Percentiles rank a stretch among this genome's conserved stretches.
Conservation (phyloP, 1,140 invertebrate species). For the Campoletis sonorensis region DNA sequence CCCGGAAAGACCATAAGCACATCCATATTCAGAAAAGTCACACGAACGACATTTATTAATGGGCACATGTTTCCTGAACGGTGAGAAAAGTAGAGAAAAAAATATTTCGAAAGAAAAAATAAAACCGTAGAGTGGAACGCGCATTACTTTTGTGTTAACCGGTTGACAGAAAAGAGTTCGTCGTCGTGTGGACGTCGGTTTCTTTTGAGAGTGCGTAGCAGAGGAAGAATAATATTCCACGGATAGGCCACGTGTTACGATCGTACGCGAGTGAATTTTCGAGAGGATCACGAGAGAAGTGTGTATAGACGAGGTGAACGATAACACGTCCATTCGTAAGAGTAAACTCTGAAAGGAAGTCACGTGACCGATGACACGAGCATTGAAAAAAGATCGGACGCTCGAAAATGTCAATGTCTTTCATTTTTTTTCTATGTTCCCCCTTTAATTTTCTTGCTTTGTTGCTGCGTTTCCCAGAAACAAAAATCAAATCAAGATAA, state of each 20-base stretch:
- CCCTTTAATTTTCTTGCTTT: background rate
- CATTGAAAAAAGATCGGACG: background rate
- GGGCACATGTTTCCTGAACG: background rate
- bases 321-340: background rate
- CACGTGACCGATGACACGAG: background rate
- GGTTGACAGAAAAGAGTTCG: background rate
- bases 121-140: background rate
- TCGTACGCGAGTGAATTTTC: constrained; percentile 21
- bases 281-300: background rate
- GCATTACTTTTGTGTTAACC: background rate
- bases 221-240: background rate
- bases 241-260: constrained; percentile 8
- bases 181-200: background rate
- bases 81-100: background rate
- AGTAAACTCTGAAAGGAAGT: background rate
- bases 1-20: background rate
- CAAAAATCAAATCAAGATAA: background rate
- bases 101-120: no score
- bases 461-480: no score
- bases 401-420: background rate
- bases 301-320: constrained; percentile 3
- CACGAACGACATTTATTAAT: background rate
- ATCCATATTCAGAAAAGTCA: background rate
- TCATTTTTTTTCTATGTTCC: background rate
- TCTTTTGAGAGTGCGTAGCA: constrained; percentile 2